Percentiles rank a stretch among this genome's conserved stretches.
These are phyloP conservation scores for Carcinoscorpius rotundicauda DNA, from an alignment of 1,140 invertebrate genomes.

Conservation along the genomic window DNA sequence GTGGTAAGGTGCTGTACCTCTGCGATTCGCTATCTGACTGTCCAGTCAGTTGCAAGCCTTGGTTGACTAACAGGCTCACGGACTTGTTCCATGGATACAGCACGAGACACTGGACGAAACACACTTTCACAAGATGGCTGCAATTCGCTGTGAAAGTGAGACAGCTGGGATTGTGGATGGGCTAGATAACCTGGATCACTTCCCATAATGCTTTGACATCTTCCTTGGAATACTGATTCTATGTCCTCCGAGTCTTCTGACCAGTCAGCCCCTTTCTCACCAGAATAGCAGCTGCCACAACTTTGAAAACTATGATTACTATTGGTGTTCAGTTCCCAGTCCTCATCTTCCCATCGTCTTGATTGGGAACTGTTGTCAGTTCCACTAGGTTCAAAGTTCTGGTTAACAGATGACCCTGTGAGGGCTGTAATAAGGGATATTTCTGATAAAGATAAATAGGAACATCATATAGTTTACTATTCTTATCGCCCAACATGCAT, in stretches of 20 bases:
- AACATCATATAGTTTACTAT: background rate
- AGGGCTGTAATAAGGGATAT: background rate
- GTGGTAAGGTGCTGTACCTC: too few relatives aligned
- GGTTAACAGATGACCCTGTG: too few relatives aligned
- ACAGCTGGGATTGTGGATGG: conserved; percentile 16
- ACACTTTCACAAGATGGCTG: conserved; percentile 8
- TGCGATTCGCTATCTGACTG: too few relatives aligned
- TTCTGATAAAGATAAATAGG: background rate
- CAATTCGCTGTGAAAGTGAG: conserved; percentile 17
- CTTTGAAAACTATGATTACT: conserved; percentile 8
- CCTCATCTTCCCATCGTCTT: background rate
- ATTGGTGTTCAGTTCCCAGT: conserved; percentile 8
- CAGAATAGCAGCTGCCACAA: conserved; percentile 16
- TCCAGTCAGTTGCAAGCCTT: too few relatives aligned
- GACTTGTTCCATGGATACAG: too few relatives aligned
- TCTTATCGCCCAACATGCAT: background rate
- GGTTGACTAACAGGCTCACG: too few relatives aligned
- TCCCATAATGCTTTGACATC: too few relatives aligned
- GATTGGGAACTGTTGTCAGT: background rate
- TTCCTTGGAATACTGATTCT: conserved; percentile 7
- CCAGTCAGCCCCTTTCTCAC: conserved; percentile 28
- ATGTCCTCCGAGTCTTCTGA: conserved; percentile 29
- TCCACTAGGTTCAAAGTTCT: too few relatives aligned
- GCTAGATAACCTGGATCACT: background rate
- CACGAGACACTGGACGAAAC: too few relatives aligned